These are phyloP conservation scores for Gymnothorax reevesii DNA, from an alignment of 2,797 vertebrate genomes.

Conservation along the genomic window DNA sequence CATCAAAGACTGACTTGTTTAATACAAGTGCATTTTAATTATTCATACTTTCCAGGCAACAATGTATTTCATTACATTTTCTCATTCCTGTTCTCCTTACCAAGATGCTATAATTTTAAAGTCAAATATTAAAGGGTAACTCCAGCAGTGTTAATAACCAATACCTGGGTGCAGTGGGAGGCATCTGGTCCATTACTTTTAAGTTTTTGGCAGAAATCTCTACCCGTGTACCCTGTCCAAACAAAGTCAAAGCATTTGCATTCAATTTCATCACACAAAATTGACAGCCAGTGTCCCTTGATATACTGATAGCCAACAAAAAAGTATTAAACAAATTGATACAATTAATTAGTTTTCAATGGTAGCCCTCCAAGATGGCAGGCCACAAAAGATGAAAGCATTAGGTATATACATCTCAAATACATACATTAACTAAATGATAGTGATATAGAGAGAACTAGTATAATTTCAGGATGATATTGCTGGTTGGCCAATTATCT, in stretches of 20 bases:
- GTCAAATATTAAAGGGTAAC: neutral
- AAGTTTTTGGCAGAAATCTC: slow-evolving; percentile 97
- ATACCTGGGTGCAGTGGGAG: slow-evolving; percentile 87
- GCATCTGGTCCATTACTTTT: slow-evolving; percentile 97
- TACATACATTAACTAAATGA: neutral
- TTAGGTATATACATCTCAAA: neutral
- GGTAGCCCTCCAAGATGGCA: neutral
- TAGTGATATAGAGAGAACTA: neutral
- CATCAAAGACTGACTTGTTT: neutral
- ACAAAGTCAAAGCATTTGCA: slow-evolving; percentile 27
- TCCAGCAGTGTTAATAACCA: neutral
- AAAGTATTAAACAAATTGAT: slow-evolving; percentile 22
- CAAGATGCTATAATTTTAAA: neutral
- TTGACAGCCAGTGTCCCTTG: neutral
- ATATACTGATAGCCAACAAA: neutral
- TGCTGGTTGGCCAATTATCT: no score
- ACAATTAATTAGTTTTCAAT: neutral
- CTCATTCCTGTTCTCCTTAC: neutral
- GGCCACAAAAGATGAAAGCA: neutral
- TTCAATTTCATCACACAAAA: neutral
- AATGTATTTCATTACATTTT: neutral
- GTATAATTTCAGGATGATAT: neutral
- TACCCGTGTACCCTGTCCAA: slow-evolving; percentile 87
- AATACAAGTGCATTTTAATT: neutral
- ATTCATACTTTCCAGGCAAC: neutral